A percentile compares a stretch with the other conserved stretches of the same genome.
Evolutionary conservation across 2,888 invertebrate species (phyloP).

Genomic region (Cosmorhoe ocellata): DNA sequence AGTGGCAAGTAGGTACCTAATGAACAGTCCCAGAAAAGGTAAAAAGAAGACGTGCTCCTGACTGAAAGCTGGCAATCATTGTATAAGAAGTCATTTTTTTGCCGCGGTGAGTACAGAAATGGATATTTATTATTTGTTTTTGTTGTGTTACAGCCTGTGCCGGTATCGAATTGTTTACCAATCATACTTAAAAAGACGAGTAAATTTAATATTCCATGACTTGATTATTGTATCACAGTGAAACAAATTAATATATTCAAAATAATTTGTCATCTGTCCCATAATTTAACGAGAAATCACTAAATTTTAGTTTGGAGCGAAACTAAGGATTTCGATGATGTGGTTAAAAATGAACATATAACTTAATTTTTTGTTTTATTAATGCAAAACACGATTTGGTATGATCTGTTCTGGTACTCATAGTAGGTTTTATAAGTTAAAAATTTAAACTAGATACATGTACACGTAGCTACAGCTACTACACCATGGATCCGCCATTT

Average conservation of each 20-base stretch:
- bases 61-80: conserved; percentile 11
- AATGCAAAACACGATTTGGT: neutral
- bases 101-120: conserved; percentile 7
- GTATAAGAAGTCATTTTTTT: conserved; percentile 3
- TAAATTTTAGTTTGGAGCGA: conserved; percentile 10
- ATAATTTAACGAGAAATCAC: neutral
- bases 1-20: conserved; percentile 50
- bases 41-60: conserved; percentile 39
- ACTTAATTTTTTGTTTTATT: neutral
- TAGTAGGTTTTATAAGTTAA: conserved; percentile 38
- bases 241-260: too few relatives aligned
- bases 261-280: neutral
- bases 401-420: neutral
- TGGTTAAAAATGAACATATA: neutral
- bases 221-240: neutral
- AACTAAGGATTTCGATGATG: conserved; percentile 1
- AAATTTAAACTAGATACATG: conserved; percentile 46
- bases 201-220: neutral
- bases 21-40: conserved; percentile 53
- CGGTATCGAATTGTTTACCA: conserved; percentile 35
- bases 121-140: conserved; percentile 6
- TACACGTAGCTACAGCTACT: conserved; percentile 65
- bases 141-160: conserved; percentile 21
- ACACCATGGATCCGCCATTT: conserved; percentile 76
- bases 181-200: neutral